Conservation (phyloP, 30 jellyfish, hydroid and myxozoan genomes). For the Hydra vulgaris region DNA sequence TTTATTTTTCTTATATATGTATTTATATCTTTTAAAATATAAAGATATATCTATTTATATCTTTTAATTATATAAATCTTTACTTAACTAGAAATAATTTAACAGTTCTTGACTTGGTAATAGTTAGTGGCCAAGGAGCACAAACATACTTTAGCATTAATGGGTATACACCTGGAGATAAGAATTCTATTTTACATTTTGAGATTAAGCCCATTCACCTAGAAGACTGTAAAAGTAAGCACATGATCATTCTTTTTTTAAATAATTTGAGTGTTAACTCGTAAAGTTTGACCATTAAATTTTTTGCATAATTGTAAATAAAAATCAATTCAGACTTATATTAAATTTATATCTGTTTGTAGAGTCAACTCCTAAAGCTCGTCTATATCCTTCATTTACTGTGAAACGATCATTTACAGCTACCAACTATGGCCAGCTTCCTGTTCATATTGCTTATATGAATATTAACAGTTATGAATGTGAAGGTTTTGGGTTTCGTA, state of each 20-base stretch:
- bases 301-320: background rate
- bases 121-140: slow-evolving; percentile 95
- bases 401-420: slow-evolving; percentile 94
- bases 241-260: background rate
- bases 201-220: slow-evolving; percentile 82
- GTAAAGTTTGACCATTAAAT: background rate
- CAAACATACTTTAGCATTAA: slow-evolving; percentile 73
- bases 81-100: slow-evolving; percentile 64
- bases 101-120: slow-evolving; percentile 86
- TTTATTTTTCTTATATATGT: background rate
- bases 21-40: no score
- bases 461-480: slow-evolving; percentile 86
- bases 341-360: background rate
- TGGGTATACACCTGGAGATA: slow-evolving; percentile 70
- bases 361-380: slow-evolving; percentile 96
- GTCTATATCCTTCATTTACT: slow-evolving; percentile 94
- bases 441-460: slow-evolving; percentile 55
- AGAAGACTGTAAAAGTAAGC: slow-evolving; percentile 88
- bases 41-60: no score
- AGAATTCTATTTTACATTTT: slow-evolving; percentile 62
- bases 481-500: slow-evolving; percentile 87
- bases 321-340: background rate
- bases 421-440: slow-evolving; percentile 83
- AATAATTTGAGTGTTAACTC: background rate
- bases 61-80: no score